These are phyloP conservation scores for Ferrisia virgata DNA, from an alignment of 2,888 invertebrate species.

Conservation along the genomic window DNA sequence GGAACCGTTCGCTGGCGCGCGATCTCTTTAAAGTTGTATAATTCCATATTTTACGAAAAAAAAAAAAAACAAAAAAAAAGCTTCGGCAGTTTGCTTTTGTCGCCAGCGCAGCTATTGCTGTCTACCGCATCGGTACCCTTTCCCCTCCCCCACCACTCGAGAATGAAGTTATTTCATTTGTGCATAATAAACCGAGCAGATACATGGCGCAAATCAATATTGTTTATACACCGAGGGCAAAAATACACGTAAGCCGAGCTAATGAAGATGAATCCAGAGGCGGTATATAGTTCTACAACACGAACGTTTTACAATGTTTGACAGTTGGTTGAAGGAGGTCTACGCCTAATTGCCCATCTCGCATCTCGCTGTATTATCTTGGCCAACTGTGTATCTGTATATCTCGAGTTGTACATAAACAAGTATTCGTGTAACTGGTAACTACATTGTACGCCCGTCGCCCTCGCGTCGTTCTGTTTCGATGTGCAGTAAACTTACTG, in stretches of 20 bases:
- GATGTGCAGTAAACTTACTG: too few relatives aligned
- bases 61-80: too few relatives aligned
- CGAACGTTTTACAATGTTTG: slow-evolving; percentile 14
- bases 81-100: neutral
- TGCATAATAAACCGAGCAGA: neutral
- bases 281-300: neutral
- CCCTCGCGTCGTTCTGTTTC: too few relatives aligned
- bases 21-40: neutral
- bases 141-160: too few relatives aligned
- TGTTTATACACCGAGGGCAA: neutral
- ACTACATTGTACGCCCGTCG: too few relatives aligned
- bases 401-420: neutral
- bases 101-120: neutral
- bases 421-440: too few relatives aligned
- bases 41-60: neutral
- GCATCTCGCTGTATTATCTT: neutral
- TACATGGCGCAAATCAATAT: neutral
- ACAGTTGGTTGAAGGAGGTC: slow-evolving; percentile 9
- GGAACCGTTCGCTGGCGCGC: too few relatives aligned
- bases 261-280: neutral
- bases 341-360: neutral
- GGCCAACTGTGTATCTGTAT: neutral
- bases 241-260: neutral
- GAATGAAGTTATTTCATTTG: neutral
- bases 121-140: too few relatives aligned